phyloP scores from a whole-genome alignment of 2,888 invertebrate species.

The Pandemis cinnamomeana region DNA sequence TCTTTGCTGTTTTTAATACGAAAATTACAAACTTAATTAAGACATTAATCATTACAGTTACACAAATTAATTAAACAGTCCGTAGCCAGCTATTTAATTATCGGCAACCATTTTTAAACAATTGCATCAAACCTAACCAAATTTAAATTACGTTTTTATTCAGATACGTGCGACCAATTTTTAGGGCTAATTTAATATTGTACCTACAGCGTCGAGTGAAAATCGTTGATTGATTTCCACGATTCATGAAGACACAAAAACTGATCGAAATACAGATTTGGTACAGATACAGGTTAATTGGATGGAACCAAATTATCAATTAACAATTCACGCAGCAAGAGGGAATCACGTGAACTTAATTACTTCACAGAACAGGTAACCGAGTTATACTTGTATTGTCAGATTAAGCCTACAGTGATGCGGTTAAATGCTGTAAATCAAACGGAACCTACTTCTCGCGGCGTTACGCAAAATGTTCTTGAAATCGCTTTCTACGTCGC shows the following conservation, averaged over 20 bases:
- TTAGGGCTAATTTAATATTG: constrained; percentile 12
- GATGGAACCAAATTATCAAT: constrained; percentile 56
- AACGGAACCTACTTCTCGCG: constrained; percentile 62
- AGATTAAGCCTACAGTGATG: constrained; percentile 30
- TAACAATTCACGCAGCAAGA: constrained; percentile 46
- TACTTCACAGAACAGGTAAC: constrained; percentile 28
- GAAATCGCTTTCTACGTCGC: constrained; percentile 77
- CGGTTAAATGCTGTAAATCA: constrained; percentile 56
- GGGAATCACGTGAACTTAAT: constrained; percentile 33
- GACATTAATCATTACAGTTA: constrained; percentile 9
- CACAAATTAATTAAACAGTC: constrained; percentile 11
- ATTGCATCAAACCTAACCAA: constrained; percentile 16
- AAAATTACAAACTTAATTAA: constrained; percentile 22
- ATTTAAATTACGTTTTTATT: constrained; percentile 19
- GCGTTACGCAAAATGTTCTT: constrained; percentile 73
- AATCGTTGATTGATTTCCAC: constrained; percentile 31
- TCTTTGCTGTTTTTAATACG: neutral
- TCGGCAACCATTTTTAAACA: neutral
- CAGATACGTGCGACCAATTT: neutral
- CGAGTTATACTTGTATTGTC: constrained; percentile 28
- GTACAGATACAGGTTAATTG: too few relatives aligned
- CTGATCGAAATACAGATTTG: constrained; percentile 46
- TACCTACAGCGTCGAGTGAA: constrained; percentile 7
- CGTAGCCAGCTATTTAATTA: constrained; percentile 1
- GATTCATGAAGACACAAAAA: constrained; percentile 26